phyloP scores from a whole-genome alignment of 2,888 invertebrate species.

The Athripsodes cinereus region DNA sequence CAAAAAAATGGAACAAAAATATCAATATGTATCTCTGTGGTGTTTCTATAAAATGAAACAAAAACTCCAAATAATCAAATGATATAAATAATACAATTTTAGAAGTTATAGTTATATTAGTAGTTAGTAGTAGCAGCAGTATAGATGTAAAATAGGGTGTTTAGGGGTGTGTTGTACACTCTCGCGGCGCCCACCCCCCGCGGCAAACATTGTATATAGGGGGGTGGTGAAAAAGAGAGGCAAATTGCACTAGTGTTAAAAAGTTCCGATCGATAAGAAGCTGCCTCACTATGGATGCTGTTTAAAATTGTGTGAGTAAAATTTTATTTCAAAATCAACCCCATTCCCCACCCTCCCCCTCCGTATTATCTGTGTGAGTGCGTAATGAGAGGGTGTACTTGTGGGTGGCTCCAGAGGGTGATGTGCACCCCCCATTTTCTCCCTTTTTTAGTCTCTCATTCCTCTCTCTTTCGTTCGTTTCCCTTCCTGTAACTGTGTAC shows the following conservation, averaged over 20 bases:
- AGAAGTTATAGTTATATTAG: too few relatives aligned
- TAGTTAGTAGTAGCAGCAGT: slow-evolving; percentile 30
- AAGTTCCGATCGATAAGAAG: slow-evolving; percentile 59
- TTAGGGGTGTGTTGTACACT: slow-evolving; percentile 26
- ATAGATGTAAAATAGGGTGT: slow-evolving; percentile 20
- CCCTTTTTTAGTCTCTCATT: neutral
- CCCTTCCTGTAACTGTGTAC: neutral
- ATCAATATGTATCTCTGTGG: neutral
- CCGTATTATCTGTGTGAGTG: slow-evolving; percentile 19
- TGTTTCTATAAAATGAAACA: slow-evolving; percentile 7
- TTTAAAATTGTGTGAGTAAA: slow-evolving; percentile 50
- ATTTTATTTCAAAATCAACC: slow-evolving; percentile 55
- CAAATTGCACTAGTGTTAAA: slow-evolving; percentile 46
- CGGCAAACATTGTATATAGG: slow-evolving; percentile 27
- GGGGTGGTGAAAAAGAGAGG: slow-evolving; percentile 32
- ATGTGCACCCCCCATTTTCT: slow-evolving; percentile 24
- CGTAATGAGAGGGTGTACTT: slow-evolving; percentile 27
- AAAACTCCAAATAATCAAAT: slow-evolving; percentile 26
- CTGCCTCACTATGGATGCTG: slow-evolving; percentile 36
- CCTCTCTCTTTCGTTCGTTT: neutral
- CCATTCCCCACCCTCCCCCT: neutral
- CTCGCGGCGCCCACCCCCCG: slow-evolving; percentile 15
- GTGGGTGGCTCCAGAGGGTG: slow-evolving; percentile 22
- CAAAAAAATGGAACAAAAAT: neutral
- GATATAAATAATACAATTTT: slow-evolving; percentile 27